Conservation (phyloP, 2,888 invertebrate genomes). For the Himalopsyche kuldschensis region DNA sequence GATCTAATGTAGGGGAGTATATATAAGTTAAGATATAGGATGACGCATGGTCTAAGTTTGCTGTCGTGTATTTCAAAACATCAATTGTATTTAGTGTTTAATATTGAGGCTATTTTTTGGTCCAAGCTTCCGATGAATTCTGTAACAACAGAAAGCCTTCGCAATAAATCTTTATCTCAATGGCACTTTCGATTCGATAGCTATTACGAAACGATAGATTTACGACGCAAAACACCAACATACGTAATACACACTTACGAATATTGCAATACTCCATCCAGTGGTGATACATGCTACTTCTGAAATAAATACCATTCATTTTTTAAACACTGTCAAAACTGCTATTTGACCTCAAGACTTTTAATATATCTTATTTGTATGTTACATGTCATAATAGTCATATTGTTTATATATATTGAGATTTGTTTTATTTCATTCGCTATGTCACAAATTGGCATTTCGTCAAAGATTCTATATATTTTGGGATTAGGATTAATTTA, state of each 20-base stretch:
- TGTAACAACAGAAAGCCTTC: constrained; percentile 30
- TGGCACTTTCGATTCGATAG: constrained; percentile 39
- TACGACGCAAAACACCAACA: constrained; percentile 28
- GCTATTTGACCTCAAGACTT: too few relatives aligned
- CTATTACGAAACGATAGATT: constrained; percentile 37
- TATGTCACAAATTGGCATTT: too few relatives aligned
- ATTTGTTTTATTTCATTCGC: too few relatives aligned
- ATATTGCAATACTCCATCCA: constrained; percentile 9
- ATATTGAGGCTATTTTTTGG: not conserved
- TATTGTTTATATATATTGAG: too few relatives aligned
- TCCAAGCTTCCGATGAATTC: constrained; percentile 18
- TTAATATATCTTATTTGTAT: too few relatives aligned
- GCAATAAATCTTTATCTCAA: constrained; percentile 36
- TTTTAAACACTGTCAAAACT: too few relatives aligned
- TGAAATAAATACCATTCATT: too few relatives aligned
- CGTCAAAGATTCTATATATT: too few relatives aligned
- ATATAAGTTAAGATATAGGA: not conserved
- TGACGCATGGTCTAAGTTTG: not conserved
- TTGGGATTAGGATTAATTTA: too few relatives aligned
- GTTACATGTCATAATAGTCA: too few relatives aligned
- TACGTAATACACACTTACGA: constrained; percentile 21
- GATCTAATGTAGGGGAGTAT: not conserved
- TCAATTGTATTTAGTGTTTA: not conserved
- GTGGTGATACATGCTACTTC: not conserved
- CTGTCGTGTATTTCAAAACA: not conserved